Base-by-base conservation (phyloP, 1,140 invertebrate species). In the Helicoverpa armigera region DNA sequence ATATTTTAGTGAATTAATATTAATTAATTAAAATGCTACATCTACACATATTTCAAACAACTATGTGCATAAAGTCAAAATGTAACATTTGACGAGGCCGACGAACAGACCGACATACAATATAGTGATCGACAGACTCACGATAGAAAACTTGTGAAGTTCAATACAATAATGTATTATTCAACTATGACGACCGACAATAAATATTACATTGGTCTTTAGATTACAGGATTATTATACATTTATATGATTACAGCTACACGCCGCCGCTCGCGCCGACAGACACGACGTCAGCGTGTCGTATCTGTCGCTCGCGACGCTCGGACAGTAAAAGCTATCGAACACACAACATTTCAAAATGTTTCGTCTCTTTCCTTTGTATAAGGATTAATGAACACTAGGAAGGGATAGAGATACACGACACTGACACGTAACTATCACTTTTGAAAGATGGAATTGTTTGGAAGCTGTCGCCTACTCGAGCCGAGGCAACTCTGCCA, bases 201-300 rank as follows among this genome's bases (percentile, higher is more conserved):
- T 79, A 79, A 78, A 78, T 69, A 79, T 79, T 79, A 69, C 51
- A 79, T 79, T 79, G 63, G 76, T 69, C 53, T 69, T 69, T 79
- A 79, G 53, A 79, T 70, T 79, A 79, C 51, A 69, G 61, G 60
- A 67, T 77, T 58, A 79, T 53, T 79, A 67, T 79, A 79, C 76
- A 74, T 43, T 43, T 69, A 35, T 56, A 70, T 70, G 67, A 70
- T 70, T 51, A 70, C 18, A 16, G 50, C 50, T 67, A 65, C 35
- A 43, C 10, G 29, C 48, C 9, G 18, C 3, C 43, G 43, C 29
- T 29, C 61, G 60, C n/a, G 75, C 16, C 35, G 74, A 61, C 56
- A 50, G 58, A 29, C 58, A 23, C 35, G 0, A 13, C 13, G 3
- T 2, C 29, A 12, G 23, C 9, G 14, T 29, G 56, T 7, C 13